Conservation (phyloP, 2,797 vertebrate genomes). For the Molothrus aeneus region DNA sequence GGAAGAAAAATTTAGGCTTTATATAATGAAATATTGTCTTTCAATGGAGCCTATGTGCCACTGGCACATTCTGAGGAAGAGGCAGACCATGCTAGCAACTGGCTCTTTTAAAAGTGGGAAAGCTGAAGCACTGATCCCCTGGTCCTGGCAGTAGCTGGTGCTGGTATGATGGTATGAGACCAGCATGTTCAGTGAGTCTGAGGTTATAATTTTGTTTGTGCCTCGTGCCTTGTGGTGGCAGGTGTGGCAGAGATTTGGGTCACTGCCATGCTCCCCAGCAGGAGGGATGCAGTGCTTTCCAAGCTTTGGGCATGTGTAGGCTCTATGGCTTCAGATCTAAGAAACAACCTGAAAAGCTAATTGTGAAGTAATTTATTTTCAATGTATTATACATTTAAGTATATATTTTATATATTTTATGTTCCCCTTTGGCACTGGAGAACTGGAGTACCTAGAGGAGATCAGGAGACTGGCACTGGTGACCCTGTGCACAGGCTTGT, state of each 20-base stretch:
- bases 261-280: not conserved
- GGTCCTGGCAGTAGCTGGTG: not conserved
- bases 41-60: not conserved
- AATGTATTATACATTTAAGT: not conserved
- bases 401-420: not conserved
- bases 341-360: not conserved
- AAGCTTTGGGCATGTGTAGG: not conserved
- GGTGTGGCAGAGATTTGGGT: not conserved
- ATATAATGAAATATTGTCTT: not conserved
- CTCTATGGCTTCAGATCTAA: not conserved
- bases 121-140: not conserved
- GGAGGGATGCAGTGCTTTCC: not conserved
- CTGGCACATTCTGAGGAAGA: not conserved
- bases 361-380: not conserved
- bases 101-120: not conserved
- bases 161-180: not conserved
- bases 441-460: not conserved
- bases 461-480: not conserved
- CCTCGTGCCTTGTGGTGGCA: not conserved
- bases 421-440: not conserved
- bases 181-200: not conserved
- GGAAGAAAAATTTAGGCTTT: not conserved
- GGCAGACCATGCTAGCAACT: not conserved
- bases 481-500: not conserved
- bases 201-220: not conserved